Percentiles rank a stretch among this genome's conserved stretches.
Conservation (phyloP, 2,113 vertebrate species). For the Lontra canadensis region DNA sequence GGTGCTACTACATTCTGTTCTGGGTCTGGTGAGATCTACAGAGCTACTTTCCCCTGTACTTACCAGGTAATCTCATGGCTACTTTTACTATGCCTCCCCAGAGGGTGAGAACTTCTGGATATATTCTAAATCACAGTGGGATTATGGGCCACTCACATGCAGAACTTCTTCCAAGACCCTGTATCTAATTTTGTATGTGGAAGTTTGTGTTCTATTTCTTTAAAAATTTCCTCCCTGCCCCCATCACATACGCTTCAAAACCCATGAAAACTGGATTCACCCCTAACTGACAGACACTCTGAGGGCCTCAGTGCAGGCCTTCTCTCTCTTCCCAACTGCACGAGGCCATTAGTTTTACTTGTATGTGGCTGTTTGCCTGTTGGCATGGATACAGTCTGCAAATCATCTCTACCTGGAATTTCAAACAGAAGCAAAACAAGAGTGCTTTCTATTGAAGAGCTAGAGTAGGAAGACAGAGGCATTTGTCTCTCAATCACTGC, state of each 20-base stretch:
- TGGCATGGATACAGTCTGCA: neutral
- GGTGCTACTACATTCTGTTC: neutral
- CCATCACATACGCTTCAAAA: neutral
- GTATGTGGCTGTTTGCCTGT: neutral
- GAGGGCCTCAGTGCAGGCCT: neutral
- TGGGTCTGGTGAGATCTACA: neutral
- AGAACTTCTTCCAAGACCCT: neutral
- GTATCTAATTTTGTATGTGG: neutral
- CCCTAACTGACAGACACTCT: neutral
- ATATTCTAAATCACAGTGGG: neutral
- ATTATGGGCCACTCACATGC: neutral
- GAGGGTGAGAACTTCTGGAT: neutral
- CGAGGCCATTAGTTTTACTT: neutral
- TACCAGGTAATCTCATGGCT: neutral
- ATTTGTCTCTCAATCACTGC: neutral
- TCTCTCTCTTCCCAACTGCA: neutral
- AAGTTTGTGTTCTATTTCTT: conserved; percentile 5
- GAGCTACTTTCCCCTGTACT: neutral
- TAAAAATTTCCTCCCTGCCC: neutral
- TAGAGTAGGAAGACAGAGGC: neutral
- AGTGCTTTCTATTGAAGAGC: neutral
- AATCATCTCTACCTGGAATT: neutral
- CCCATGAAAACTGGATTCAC: neutral
- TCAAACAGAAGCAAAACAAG: neutral
- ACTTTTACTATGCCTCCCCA: neutral